Evolutionary conservation across 1,140 invertebrate species (phyloP).

Genomic region (Pogonomyrmex californicus): DNA sequence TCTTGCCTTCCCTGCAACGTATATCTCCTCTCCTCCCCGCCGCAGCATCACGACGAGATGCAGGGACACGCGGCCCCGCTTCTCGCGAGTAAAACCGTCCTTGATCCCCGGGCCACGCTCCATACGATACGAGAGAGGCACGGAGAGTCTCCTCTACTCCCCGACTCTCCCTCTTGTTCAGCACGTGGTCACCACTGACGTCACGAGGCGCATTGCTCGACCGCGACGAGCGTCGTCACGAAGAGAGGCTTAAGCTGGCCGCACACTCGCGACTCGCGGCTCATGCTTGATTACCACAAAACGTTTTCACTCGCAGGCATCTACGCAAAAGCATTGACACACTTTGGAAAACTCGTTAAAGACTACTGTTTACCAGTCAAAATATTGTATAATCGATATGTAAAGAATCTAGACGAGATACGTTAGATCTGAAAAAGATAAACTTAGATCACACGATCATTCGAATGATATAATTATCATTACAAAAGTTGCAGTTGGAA

Average conservation of each 20-base stretch:
- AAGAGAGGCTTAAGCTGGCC: conserved; percentile 67
- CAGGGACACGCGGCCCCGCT: conserved; percentile 77
- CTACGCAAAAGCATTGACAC: background rate
- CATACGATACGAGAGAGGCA: conserved; percentile 80
- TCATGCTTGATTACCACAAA: background rate
- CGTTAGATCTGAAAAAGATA: background rate
- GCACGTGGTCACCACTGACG: conserved; percentile 84
- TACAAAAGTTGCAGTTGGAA: background rate
- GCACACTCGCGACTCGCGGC: conserved; percentile 34
- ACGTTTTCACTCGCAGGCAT: background rate
- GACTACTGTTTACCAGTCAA: background rate
- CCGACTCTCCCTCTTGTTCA: conserved; percentile 80
- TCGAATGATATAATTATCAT: background rate
- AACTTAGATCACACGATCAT: background rate
- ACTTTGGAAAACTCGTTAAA: background rate
- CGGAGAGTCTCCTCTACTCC: conserved; percentile 68
- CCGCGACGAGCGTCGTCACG: conserved; percentile 67
- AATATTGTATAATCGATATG: conserved; percentile 8
- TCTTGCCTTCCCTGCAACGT: conserved; percentile 51
- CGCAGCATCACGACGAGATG: conserved; percentile 72
- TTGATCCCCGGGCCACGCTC: conserved; percentile 85
- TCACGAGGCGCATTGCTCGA: conserved; percentile 76
- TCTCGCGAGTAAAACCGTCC: conserved; percentile 85
- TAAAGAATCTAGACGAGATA: background rate
- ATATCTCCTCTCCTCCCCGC: conserved; percentile 31